Conservation (phyloP, 2,113 vertebrate species). For the Microcebus murinus region DNA sequence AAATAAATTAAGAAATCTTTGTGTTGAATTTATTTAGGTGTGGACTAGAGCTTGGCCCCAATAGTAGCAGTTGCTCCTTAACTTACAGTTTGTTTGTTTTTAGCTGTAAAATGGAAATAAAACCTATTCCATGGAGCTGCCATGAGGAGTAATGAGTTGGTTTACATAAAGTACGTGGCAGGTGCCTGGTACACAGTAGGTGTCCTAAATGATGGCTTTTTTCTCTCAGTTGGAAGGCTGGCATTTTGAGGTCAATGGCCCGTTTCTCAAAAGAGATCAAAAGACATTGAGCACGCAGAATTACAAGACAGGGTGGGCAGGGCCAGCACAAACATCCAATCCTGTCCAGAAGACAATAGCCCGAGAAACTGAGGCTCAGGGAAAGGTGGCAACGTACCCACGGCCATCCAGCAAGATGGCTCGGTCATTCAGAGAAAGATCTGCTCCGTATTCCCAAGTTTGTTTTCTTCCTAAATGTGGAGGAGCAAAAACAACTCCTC, state of each 20-base stretch:
- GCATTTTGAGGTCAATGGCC: neutral
- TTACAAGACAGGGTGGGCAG: neutral
- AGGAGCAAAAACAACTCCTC: neutral
- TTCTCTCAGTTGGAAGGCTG: neutral
- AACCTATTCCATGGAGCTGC: neutral
- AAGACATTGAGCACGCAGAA: neutral
- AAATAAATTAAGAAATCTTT: neutral
- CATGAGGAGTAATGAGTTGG: neutral
- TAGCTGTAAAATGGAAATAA: neutral
- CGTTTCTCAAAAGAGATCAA: neutral
- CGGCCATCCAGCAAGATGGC: neutral
- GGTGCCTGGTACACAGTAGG: neutral
- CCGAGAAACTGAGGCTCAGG: neutral
- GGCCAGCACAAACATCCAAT: neutral
- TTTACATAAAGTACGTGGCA: neutral
- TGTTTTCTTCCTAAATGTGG: neutral
- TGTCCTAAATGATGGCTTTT: neutral
- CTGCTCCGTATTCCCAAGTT: neutral
- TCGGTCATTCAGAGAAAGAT: neutral
- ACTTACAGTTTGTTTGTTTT: neutral
- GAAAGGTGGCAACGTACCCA: neutral
- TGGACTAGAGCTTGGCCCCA: neutral
- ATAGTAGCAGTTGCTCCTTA: neutral
- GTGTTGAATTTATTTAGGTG: neutral
- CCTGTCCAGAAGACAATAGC: neutral